A percentile compares a stretch with the other conserved stretches of the same genome.
Conservation (phyloP, 2,888 invertebrate species). For the Mythimna loreyi region DNA sequence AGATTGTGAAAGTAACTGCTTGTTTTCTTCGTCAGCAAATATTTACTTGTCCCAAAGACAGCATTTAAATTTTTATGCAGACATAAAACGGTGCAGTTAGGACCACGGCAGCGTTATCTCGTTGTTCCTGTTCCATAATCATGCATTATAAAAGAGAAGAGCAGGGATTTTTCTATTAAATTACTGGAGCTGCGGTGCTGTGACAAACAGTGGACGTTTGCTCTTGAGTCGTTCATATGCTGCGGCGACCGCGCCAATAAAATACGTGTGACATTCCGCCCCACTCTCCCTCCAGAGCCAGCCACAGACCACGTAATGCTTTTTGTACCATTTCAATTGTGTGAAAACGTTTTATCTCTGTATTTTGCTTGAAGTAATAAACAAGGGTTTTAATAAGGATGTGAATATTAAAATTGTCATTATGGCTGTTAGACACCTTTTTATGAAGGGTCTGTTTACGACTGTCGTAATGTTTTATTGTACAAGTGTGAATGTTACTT, state of each 20-base stretch:
- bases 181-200: constrained; percentile 73
- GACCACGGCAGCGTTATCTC: constrained; percentile 42
- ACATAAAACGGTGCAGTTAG: constrained; percentile 47
- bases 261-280: constrained; percentile 69
- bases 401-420: constrained; percentile 18
- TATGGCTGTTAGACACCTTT: neutral
- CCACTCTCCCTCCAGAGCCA: constrained; percentile 45
- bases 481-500: neutral
- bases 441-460: constrained; percentile 22
- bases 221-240: constrained; percentile 72
- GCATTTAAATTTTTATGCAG: constrained; percentile 24
- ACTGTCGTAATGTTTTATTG: constrained; percentile 3
- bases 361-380: constrained; percentile 55
- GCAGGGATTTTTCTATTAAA: constrained; percentile 78
- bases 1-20: constrained; percentile 49
- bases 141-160: constrained; percentile 63
- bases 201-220: constrained; percentile 77
- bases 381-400: constrained; percentile 28
- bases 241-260: constrained; percentile 69
- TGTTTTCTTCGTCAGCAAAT: constrained; percentile 47
- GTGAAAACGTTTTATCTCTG: constrained; percentile 48
- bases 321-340: constrained; percentile 62
- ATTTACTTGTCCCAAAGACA: constrained; percentile 23
- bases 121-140: constrained; percentile 57
- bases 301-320: constrained; percentile 58